These are phyloP conservation scores for Unio pictorum DNA, from an alignment of 2,888 invertebrate species.

Conservation along the genomic window DNA sequence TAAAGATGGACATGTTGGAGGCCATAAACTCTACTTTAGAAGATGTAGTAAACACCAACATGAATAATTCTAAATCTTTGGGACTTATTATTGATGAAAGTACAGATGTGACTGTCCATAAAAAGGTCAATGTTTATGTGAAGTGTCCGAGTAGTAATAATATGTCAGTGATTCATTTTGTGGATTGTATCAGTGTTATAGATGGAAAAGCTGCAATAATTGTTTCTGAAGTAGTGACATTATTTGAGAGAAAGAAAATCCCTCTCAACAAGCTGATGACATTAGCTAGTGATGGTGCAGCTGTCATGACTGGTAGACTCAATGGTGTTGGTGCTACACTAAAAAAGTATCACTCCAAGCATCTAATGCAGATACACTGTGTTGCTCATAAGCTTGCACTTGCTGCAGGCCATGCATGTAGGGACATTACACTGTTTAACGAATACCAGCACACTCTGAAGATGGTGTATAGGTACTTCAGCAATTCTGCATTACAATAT, in stretches of 20 bases:
- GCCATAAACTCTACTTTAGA: conserved; percentile 10
- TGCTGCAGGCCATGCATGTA: conserved; percentile 23
- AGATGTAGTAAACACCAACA: conserved; percentile 7
- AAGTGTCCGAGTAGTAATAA: conserved; percentile 11
- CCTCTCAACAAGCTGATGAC: conserved; percentile 5
- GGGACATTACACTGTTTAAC: conserved; percentile 5
- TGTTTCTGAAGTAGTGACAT: conserved; percentile 6
- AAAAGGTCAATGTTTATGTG: conserved; percentile 21
- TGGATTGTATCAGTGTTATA: conserved; percentile 11
- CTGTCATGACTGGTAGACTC: conserved; percentile 5
- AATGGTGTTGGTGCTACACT: conserved; percentile 15
- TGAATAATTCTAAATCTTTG: conserved; percentile 5
- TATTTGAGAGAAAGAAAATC: background rate
- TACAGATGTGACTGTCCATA: conserved; percentile 22
- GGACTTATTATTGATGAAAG: conserved; percentile 21
- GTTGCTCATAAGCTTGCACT: conserved; percentile 22
- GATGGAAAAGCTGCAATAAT: conserved; percentile 23
- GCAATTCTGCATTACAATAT: conserved; percentile 11
- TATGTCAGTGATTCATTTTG: conserved; percentile 13
- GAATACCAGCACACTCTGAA: conserved; percentile 14
- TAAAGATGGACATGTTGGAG: conserved; percentile 13
- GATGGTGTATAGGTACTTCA: conserved; percentile 12
- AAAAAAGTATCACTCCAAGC: conserved; percentile 4
- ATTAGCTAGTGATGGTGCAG: conserved; percentile 23
- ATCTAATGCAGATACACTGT: conserved; percentile 22